These are phyloP conservation scores for Daphoenositta chrysoptera DNA, from an alignment of 2,113 vertebrate species.

Conservation along the genomic window DNA sequence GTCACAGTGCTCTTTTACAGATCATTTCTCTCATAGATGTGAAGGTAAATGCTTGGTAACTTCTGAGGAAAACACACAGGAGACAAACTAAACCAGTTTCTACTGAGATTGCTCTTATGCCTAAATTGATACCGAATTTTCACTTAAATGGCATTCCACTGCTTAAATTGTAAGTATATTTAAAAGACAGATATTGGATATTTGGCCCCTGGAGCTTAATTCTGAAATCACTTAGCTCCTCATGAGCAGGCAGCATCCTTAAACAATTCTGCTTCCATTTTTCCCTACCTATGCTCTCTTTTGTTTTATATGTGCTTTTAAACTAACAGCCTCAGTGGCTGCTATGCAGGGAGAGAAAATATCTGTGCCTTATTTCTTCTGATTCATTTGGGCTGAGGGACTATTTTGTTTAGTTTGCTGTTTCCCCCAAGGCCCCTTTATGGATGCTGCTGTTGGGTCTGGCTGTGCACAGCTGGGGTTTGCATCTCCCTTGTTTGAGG, in stretches of 20 bases:
- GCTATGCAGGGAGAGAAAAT: not conserved
- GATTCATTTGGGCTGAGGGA: not conserved
- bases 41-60: not conserved
- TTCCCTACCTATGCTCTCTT: not conserved
- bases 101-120: not conserved
- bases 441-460: not conserved
- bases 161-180: not conserved
- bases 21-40: not conserved
- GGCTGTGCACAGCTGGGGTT: not conserved
- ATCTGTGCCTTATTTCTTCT: not conserved
- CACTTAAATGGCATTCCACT: not conserved
- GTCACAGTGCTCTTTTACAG: not conserved
- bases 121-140: not conserved
- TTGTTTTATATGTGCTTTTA: not conserved
- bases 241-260: not conserved
- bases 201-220: not conserved
- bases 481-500: not conserved
- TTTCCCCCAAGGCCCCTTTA: not conserved
- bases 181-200: not conserved
- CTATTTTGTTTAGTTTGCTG: not conserved
- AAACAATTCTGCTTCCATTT: not conserved
- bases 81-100: not conserved
- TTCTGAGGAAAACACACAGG: not conserved
- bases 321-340: not conserved
- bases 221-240: not conserved